A percentile compares a stretch with the other conserved stretches of the same genome.
phyloP scores from a whole-genome alignment of 2,113 vertebrate genomes.

The Garra rufa region DNA sequence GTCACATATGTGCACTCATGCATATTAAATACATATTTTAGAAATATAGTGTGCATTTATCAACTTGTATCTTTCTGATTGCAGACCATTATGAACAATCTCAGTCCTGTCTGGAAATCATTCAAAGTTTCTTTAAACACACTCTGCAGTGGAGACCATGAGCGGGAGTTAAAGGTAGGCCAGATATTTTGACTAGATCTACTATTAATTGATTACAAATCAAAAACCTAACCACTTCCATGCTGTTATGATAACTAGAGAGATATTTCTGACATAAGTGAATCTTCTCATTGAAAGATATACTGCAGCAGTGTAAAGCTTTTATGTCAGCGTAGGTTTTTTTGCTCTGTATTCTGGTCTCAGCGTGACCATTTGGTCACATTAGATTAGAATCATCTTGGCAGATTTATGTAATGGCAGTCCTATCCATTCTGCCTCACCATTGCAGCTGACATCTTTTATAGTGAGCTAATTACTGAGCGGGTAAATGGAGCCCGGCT shows the following conservation, averaged over 20 bases:
- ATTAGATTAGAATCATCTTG: constrained; percentile 39
- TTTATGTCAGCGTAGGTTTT: background rate
- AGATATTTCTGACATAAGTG: background rate
- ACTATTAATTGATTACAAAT: background rate
- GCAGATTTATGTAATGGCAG: constrained; percentile 44
- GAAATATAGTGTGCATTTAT: background rate
- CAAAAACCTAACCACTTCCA: background rate
- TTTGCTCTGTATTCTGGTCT: background rate
- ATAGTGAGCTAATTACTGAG: constrained; percentile 55
- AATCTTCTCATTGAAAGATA: background rate
- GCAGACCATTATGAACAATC: constrained; percentile 98
- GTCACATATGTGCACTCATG: background rate
- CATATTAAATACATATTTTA: background rate
- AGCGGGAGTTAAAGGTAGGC: constrained; percentile 77
- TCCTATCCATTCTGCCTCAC: constrained; percentile 46
- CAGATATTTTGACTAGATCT: background rate
- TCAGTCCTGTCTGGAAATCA: constrained; percentile 96
- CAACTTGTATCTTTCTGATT: constrained; percentile 56
- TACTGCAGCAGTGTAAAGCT: background rate
- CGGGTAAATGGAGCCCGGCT: constrained; percentile 3
- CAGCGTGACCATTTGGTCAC: constrained; percentile 40
- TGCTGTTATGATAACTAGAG: background rate
- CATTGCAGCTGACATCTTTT: constrained; percentile 51
- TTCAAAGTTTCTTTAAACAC: constrained; percentile 99
- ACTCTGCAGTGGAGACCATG: constrained; percentile 93